Base-by-base conservation (phyloP, 1,140 invertebrate genomes). In the Lanistes nyassanus region DNA sequence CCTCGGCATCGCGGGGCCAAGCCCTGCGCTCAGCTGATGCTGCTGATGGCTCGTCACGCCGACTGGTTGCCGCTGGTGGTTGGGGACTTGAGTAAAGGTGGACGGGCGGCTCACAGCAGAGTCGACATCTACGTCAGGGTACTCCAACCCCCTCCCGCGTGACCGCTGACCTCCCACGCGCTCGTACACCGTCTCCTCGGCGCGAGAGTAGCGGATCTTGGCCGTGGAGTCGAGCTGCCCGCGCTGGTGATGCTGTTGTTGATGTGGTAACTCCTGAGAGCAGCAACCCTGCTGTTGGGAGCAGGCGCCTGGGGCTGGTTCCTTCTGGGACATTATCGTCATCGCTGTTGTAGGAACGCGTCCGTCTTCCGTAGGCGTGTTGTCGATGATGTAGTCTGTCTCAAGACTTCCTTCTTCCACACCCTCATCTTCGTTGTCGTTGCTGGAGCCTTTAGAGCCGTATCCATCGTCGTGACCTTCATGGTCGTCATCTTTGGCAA, bases 341-440 rank as follows among this genome's bases (percentile, higher is more conserved):
- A 47, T 16, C 42, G 9, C 19, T 47, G 42, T 1, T 1, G 42
- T 1, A 1, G 42, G 5, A 47, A 47, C 42, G 19, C 42, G 42
- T 47, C 9, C 42, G 5, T 47, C 37, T 16, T 37, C 36, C n/a
- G 19, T 5, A 36, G 0, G 29, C 3, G n/a, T 29, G 0, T 16
- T 31, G 62, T 29, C 62, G n/a, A 19, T 29, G 31, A 23, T 26
- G 7, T 37, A 36, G 0, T 72, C 26, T 60, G 65, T 39, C 6
- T 37, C 42, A 11, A 37, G 21, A 31, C 36, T n/a, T 23, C 60
- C 55, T 26, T 58, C 70, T 34, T 72, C 55, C 34, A 16, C 70
- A 60, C n/a, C n/a, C 9, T 60, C 29, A n/a, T 60, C 34, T 31
- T 72, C 55, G 51, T 58, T 55, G 70, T 72, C 70, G 70, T 72